Base-by-base conservation (phyloP, 2,113 vertebrate genomes). In the Cryptotis parvus region DNA sequence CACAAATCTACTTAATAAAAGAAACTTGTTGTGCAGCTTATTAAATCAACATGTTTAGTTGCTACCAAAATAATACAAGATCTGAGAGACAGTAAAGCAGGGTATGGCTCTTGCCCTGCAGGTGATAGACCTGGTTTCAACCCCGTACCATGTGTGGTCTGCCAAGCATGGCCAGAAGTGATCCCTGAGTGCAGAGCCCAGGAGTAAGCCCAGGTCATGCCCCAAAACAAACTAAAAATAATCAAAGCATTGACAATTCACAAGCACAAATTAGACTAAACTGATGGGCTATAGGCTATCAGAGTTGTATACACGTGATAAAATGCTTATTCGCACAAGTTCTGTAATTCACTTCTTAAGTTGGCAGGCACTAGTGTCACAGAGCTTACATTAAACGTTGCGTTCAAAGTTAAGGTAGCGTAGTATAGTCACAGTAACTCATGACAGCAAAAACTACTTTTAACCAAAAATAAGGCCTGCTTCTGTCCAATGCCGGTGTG, bases 221-320 rank as follows among this genome's bases (percentile, higher is more conserved):
- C 45, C 45, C 45, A 49, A 49, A 49, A 49, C 90, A 96, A 89
- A 69, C 1, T 82, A 75, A 95, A 96, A 96, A 97, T 6, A 58
- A 97, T 66, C 88, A 92, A 58, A 91, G 77, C 58, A 96, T 95
- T 96, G 94, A 88, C 96, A 97, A 97, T 96, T 97, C 96, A 93
- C 87, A 94, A 95, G 68, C 86, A 97, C 73, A 97, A 95, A 96
- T 96, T 95, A 96, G 84, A 94, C 74, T 94, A 87, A 94, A 95
- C 79, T 37, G 85, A 95, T 84, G 72, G 37, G 75, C 35, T 96
- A 70, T 96, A 92, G 26, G 11, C 61, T 94, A 92, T 90, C 93
- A 94, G 63, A 95, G 91, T 63, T 97, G 97, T 77, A 41, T 63
- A 87, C 89, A 95, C 52, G 92, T 45, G 77, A 94, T n/a, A 65